These are phyloP conservation scores for Dryobotodes eremita DNA, from an alignment of 2,888 invertebrate genomes.

Conservation along the genomic window DNA sequence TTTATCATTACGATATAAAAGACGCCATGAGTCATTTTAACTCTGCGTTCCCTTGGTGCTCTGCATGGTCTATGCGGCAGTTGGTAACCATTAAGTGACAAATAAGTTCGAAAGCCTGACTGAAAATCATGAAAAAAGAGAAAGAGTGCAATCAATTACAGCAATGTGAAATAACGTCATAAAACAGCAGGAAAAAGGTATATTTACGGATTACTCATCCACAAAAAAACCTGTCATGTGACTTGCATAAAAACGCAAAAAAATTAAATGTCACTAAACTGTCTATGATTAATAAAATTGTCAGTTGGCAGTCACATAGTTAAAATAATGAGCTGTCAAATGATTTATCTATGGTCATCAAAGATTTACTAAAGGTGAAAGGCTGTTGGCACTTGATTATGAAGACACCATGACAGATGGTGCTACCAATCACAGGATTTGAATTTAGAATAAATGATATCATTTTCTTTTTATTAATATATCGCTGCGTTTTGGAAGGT, in stretches of 20 bases:
- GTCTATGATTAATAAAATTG: conserved; percentile 34
- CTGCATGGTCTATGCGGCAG: too few relatives aligned
- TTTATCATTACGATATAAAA: too few relatives aligned
- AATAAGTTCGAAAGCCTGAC: too few relatives aligned
- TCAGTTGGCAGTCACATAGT: conserved; percentile 1
- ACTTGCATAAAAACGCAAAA: conserved; percentile 1
- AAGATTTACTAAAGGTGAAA: conserved; percentile 37
- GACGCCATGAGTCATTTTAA: too few relatives aligned
- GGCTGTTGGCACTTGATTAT: conserved; percentile 32
- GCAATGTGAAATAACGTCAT: neutral
- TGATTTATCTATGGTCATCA: conserved; percentile 53
- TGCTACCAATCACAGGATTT: conserved; percentile 34
- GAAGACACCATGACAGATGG: conserved; percentile 31
- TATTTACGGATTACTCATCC: neutral
- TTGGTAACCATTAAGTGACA: too few relatives aligned
- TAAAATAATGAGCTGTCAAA: conserved; percentile 21
- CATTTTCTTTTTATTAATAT: conserved; percentile 4
- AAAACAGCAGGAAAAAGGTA: neutral
- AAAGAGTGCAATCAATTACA: neutral
- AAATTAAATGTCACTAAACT: conserved; percentile 16
- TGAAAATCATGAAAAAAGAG: neutral
- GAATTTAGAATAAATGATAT: conserved; percentile 32
- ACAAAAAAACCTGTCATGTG: neutral
- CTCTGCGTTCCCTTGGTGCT: too few relatives aligned
- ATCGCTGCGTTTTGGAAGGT: conserved; percentile 7